Conservation (phyloP, 2,888 invertebrate species). For the Drosophila paranaensis region DNA sequence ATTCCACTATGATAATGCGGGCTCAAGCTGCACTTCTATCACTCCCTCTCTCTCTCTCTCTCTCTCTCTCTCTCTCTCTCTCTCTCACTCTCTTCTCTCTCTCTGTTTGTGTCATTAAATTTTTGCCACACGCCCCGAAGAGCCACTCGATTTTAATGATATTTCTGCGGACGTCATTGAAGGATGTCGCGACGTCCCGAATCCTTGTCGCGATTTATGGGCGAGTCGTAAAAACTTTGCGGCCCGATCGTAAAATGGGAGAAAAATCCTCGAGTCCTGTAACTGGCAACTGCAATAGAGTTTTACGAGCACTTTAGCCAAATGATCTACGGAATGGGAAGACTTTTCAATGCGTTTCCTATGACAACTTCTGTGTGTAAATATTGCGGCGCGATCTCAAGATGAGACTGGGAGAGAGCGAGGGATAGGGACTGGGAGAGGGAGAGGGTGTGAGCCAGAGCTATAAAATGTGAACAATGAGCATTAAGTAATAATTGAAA, state of each 20-base stretch:
- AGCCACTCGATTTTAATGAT: conserved; percentile 39
- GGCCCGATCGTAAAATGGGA: conserved; percentile 34
- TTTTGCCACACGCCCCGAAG: conserved; percentile 40
- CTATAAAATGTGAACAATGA: conserved; percentile 1
- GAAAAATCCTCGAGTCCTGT: conserved; percentile 23
- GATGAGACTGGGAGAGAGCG: neutral
- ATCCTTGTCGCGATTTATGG: conserved; percentile 35
- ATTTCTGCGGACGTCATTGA: conserved; percentile 14
- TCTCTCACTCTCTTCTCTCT: neutral
- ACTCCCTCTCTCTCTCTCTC: neutral
- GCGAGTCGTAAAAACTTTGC: conserved; percentile 39
- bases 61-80: neutral
- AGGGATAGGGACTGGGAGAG: neutral
- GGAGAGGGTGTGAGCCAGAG: neutral
- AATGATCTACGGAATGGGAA: neutral
- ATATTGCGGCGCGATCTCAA: conserved; percentile 28
- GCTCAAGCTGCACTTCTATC: conserved; percentile 21
- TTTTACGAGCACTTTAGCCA: conserved; percentile 47
- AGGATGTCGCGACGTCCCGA: conserved; percentile 12
- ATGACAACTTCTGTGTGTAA: conserved; percentile 42
- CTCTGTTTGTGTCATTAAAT: conserved; percentile 4
- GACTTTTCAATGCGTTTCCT: conserved; percentile 34
- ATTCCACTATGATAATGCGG: conserved; percentile 46
- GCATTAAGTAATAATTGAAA: neutral
- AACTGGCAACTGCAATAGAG: conserved; percentile 6